phyloP scores from a whole-genome alignment of 2,113 vertebrate species.

The Talpa occidentalis region DNA sequence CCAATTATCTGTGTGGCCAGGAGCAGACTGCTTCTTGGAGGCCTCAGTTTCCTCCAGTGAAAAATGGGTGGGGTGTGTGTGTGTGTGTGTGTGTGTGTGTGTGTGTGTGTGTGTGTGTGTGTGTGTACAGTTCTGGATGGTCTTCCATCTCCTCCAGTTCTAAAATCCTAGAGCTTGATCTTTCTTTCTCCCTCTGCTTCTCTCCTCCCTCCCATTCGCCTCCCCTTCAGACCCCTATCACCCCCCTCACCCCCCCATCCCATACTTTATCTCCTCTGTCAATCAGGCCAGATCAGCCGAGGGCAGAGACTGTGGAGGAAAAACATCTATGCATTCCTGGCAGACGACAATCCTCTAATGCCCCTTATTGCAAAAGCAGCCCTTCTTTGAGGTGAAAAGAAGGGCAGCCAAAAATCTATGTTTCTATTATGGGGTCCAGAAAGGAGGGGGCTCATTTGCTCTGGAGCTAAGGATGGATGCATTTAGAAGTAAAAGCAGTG shows the following conservation, averaged over 20 bases:
- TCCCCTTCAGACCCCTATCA: background rate
- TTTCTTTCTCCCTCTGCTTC: background rate
- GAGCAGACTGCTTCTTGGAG: background rate
- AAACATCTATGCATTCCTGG: conserved; percentile 79
- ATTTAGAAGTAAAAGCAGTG: conserved; percentile 79
- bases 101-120: background rate
- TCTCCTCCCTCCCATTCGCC: background rate
- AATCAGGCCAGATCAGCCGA: conserved; percentile 69
- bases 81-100: background rate
- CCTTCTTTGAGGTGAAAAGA: conserved; percentile 89
- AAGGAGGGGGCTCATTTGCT: conserved; percentile 78
- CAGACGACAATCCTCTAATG: conserved; percentile 77
- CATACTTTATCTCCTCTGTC: conserved; percentile 64
- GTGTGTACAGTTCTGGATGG: background rate
- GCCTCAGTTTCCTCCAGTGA: background rate
- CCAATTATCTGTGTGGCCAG: background rate
- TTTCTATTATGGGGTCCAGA: conserved; percentile 87
- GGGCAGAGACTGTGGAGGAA: conserved; percentile 73
- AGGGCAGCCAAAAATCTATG: conserved; percentile 93
- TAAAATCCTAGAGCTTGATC: background rate
- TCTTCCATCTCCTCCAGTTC: background rate
- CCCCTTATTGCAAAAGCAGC: conserved; percentile 80
- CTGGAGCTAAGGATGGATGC: conserved; percentile 68
- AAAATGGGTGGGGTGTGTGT: background rate
- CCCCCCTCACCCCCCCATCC: background rate